A percentile compares a stretch with the other conserved stretches of the same genome.
phyloP scores from a whole-genome alignment of 2,797 vertebrate species.

The Gymnodraco acuticeps region DNA sequence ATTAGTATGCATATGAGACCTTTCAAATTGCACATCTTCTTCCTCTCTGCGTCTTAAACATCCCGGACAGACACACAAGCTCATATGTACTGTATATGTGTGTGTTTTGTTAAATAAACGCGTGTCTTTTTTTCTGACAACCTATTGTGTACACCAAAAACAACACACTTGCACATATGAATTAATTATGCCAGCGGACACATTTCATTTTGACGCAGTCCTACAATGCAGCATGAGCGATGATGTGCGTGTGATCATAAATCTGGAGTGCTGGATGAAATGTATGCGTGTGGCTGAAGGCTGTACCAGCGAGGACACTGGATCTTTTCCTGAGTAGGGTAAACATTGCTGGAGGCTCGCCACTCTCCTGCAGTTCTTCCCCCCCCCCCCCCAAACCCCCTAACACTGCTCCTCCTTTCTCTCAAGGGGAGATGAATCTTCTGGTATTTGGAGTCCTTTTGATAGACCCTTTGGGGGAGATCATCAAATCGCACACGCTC shows the following conservation, averaged over 20 bases:
- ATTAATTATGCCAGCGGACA: constrained; percentile 29
- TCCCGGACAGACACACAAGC: not conserved
- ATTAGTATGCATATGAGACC: constrained; percentile 69
- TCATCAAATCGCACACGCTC: constrained; percentile 28
- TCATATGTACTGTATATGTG: not conserved
- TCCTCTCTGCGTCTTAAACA: constrained; percentile 9
- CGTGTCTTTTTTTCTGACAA: no score
- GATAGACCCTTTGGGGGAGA: constrained; percentile 36
- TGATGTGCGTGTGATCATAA: constrained; percentile 47
- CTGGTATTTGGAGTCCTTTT: constrained; percentile 41
- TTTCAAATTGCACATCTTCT: constrained; percentile 36
- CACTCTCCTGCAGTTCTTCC: constrained; percentile 20
- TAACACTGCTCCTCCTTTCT: constrained; percentile 13
- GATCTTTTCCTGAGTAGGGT: constrained; percentile 58
- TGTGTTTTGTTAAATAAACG: no score
- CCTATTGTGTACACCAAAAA: no score
- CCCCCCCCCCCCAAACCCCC: not conserved
- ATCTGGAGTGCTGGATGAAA: constrained; percentile 49
- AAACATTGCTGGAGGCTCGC: constrained; percentile 56
- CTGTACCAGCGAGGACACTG: constrained; percentile 46
- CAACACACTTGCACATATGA: constrained; percentile 19
- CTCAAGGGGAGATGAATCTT: constrained; percentile 46
- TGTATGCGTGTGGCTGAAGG: constrained; percentile 46
- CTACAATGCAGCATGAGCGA: constrained; percentile 48
- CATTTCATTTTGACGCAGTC: constrained; percentile 52